These are phyloP conservation scores for Clarias gariepinus DNA, from an alignment of 2,113 vertebrate species.

Conservation along the genomic window DNA sequence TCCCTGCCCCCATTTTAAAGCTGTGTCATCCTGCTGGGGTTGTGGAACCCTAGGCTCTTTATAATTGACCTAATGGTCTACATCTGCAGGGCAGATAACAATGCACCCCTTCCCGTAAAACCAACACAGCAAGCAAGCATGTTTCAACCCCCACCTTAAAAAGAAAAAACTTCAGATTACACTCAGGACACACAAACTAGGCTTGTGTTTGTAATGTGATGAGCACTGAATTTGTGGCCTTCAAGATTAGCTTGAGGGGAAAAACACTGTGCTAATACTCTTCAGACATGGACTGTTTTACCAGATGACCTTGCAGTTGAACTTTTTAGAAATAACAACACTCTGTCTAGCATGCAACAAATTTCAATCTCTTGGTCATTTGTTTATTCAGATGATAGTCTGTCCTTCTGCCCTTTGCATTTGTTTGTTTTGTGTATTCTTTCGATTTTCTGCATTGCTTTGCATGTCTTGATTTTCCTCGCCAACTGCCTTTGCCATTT, in stretches of 20 bases:
- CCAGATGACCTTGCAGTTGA: constrained; percentile 13
- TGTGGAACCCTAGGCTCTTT: constrained; percentile 64
- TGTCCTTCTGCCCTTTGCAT: constrained; percentile 48
- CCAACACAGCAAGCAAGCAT: constrained; percentile 61
- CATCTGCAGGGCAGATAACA: constrained; percentile 76
- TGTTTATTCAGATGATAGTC: constrained; percentile 70
- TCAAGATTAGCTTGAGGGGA: not conserved
- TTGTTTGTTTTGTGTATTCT: constrained; percentile 63
- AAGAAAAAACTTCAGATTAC: constrained; percentile 55
- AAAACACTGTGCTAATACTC: not conserved
- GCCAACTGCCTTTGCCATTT: constrained; percentile 66
- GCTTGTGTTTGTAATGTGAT: not conserved
- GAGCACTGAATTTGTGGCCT: not conserved
- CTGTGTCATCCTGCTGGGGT: constrained; percentile 62
- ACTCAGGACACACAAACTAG: constrained; percentile 45
- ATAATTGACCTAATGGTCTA: constrained; percentile 82
- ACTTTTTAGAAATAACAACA: constrained; percentile 18
- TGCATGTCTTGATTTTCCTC: constrained; percentile 61
- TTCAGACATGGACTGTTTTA: not conserved
- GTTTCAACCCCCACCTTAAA: constrained; percentile 39
- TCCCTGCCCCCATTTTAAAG: constrained; percentile 56
- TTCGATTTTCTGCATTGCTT: constrained; percentile 53
- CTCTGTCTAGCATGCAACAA: constrained; percentile 26
- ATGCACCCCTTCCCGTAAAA: constrained; percentile 73
- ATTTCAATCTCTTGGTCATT: constrained; percentile 61